Percentiles rank a stretch among this genome's conserved stretches.
These are phyloP conservation scores for Poecilia picta DNA, from an alignment of 2,797 vertebrate genomes.

Conservation along the genomic window DNA sequence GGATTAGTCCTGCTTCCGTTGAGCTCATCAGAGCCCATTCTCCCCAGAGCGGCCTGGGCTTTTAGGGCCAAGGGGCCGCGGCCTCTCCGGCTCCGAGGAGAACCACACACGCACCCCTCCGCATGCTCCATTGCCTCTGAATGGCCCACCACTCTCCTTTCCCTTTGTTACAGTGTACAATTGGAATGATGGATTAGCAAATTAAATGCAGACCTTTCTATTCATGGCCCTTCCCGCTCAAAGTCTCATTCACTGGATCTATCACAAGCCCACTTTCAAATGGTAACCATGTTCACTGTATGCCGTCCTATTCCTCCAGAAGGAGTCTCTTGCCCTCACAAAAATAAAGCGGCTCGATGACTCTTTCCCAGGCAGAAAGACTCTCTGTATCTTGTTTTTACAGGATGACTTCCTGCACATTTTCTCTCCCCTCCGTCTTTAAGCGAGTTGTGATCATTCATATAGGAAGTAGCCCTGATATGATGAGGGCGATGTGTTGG, in stretches of 20 bases:
- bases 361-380: slow-evolving; percentile 28
- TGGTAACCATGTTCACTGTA: slow-evolving; percentile 41
- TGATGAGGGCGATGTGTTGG: slow-evolving; percentile 56
- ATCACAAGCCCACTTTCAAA: slow-evolving; percentile 51
- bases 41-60: slow-evolving; percentile 57
- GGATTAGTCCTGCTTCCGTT: slow-evolving; percentile 78
- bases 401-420: slow-evolving; percentile 52
- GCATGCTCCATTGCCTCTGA: slow-evolving; percentile 74
- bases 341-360: slow-evolving; percentile 6
- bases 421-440: slow-evolving; percentile 41
- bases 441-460: slow-evolving; percentile 48
- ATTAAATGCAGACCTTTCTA: slow-evolving; percentile 78
- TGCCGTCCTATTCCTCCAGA: slow-evolving; percentile 40
- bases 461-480: slow-evolving; percentile 54
- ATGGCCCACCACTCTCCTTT: slow-evolving; percentile 71
- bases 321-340: slow-evolving; percentile 28
- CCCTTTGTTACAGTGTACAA: slow-evolving; percentile 71
- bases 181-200: slow-evolving; percentile 80
- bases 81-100: slow-evolving; percentile 68
- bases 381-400: slow-evolving; percentile 55
- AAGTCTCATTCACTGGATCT: slow-evolving; percentile 65
- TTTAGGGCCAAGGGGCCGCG: slow-evolving; percentile 74
- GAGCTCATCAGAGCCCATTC: slow-evolving; percentile 73
- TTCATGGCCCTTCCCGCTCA: slow-evolving; percentile 62
- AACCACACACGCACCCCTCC: slow-evolving; percentile 70